Conservation (phyloP, 2,113 vertebrate species). For the Junco hyemalis region DNA sequence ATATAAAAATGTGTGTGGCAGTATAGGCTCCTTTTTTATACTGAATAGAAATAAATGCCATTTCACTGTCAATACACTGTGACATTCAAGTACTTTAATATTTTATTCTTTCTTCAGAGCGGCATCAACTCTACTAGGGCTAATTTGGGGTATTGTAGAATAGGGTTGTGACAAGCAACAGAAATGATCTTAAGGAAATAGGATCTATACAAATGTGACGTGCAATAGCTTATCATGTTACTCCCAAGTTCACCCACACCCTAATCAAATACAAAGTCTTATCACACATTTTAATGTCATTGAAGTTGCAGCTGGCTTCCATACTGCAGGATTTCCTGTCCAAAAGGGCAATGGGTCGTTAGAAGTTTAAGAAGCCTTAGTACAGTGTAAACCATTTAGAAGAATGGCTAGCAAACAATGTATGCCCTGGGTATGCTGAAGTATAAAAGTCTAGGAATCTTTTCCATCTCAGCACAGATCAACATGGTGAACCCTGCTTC, state of each 20-base stretch:
- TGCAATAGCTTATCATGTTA: neutral
- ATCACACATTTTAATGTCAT: constrained; percentile 16
- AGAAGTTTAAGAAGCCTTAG: constrained; percentile 3
- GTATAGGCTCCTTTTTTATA: neutral
- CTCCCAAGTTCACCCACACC: constrained; percentile 36
- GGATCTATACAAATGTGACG: neutral
- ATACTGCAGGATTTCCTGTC: constrained; percentile 69
- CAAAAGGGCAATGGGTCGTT: constrained; percentile 15
- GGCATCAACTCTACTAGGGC: constrained; percentile 54
- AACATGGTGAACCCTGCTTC: neutral
- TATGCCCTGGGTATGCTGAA: neutral
- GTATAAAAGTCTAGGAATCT: neutral
- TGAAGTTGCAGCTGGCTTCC: constrained; percentile 49
- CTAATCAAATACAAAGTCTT: constrained; percentile 56
- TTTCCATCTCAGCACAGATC: neutral
- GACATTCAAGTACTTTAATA: constrained; percentile 53
- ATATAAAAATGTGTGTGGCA: neutral
- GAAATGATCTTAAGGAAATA: constrained; percentile 32
- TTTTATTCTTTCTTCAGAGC: constrained; percentile 64
- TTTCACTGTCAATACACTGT: constrained; percentile 33
- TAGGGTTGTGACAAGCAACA: constrained; percentile 17
- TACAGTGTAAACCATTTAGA: neutral
- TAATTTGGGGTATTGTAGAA: constrained; percentile 64
- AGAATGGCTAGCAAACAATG: neutral
- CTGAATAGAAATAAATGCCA: constrained; percentile 22